Percentiles rank a stretch among this genome's conserved stretches.
These are phyloP conservation scores for Thripadectes ignobilis DNA, from an alignment of 2,797 vertebrate genomes.

Conservation along the genomic window DNA sequence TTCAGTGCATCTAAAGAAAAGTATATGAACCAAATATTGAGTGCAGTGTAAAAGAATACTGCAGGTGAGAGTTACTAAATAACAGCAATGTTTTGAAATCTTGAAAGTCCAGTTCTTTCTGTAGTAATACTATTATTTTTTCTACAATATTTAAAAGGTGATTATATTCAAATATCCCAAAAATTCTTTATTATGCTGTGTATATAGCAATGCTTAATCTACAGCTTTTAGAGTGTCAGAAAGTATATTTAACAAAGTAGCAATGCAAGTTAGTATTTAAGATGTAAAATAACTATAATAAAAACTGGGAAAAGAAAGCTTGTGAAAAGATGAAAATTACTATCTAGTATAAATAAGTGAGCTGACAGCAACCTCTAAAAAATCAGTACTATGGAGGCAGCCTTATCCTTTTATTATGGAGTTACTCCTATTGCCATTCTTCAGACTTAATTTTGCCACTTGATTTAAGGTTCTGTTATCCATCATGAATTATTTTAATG, in stretches of 20 bases:
- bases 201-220: not conserved
- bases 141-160: not conserved
- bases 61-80: not conserved
- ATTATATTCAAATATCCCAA: not conserved
- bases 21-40: not conserved
- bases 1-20: not conserved
- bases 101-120: not conserved
- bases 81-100: not conserved
- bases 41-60: not conserved
- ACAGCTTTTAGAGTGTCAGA: not conserved
- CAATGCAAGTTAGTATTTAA: slow-evolving; percentile 1
- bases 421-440: slow-evolving; percentile 20
- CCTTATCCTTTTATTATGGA: slow-evolving; percentile 15
- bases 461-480: not conserved
- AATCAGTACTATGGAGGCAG: not conserved
- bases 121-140: not conserved
- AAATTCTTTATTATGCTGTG: not conserved
- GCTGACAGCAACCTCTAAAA: not conserved
- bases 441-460: slow-evolving; percentile 29
- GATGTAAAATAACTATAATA: not conserved
- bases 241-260: not conserved
- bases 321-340: slow-evolving; percentile 1
- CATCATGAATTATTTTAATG: slow-evolving; percentile 20
- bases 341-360: slow-evolving; percentile 22
- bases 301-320: not conserved